phyloP scores from a whole-genome alignment of 2,113 vertebrate genomes.

The Entelurus aequoreus region DNA sequence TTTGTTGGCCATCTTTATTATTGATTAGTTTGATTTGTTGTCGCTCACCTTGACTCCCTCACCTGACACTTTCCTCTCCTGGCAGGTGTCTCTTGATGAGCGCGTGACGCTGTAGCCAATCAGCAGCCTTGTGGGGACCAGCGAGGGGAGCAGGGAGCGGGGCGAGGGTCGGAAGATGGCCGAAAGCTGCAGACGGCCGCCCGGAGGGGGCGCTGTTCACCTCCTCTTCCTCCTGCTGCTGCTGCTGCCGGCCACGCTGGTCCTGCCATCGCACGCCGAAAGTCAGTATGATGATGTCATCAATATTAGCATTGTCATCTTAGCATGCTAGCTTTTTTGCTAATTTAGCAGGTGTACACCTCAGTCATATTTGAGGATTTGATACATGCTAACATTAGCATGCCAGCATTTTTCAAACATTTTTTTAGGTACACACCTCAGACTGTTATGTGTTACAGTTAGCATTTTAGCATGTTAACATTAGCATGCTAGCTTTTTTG shows the following conservation, averaged over 20 bases:
- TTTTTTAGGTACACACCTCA: no score
- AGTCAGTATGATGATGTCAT: slow-evolving; percentile 71
- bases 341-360: no score
- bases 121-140: slow-evolving; percentile 56
- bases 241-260: slow-evolving; percentile 64
- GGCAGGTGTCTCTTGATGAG: slow-evolving; percentile 55
- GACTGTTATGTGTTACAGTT: not conserved
- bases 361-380: no score
- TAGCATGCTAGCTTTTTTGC: no score
- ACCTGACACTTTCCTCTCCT: not conserved
- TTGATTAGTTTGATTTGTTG: no score
- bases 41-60: not conserved
- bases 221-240: slow-evolving; percentile 47
- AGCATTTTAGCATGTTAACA: no score
- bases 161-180: slow-evolving; percentile 75
- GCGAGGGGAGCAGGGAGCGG: slow-evolving; percentile 47
- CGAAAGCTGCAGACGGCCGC: slow-evolving; percentile 53
- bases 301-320: no score
- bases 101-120: slow-evolving; percentile 45
- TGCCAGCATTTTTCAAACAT: no score
- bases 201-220: slow-evolving; percentile 55
- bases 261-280: slow-evolving; percentile 70
- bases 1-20: no score
- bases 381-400: no score
- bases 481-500: no score